These are phyloP conservation scores for Clanis bilineata DNA, from an alignment of 2,888 invertebrate species.

Conservation along the genomic window DNA sequence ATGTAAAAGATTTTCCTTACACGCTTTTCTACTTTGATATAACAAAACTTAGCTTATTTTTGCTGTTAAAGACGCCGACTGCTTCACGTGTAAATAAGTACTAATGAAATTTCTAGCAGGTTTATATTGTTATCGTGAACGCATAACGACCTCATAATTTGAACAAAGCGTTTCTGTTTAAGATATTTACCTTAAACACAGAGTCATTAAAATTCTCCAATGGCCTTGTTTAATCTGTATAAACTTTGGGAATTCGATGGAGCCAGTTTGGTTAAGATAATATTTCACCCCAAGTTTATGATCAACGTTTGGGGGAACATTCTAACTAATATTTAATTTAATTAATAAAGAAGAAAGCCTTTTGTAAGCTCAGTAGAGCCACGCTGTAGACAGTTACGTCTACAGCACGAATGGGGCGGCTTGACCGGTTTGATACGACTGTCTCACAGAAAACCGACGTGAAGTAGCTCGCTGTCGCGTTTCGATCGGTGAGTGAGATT, in stretches of 20 bases:
- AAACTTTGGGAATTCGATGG: not conserved
- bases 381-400: not conserved
- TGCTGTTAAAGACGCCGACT: not conserved
- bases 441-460: too few relatives aligned
- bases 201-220: not conserved
- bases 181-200: not conserved
- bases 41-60: not conserved
- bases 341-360: not conserved
- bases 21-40: conserved; percentile 38
- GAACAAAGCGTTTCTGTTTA: not conserved
- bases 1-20: conserved; percentile 40
- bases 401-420: too few relatives aligned
- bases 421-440: too few relatives aligned
- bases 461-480: too few relatives aligned
- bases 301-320: not conserved
- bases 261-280: not conserved
- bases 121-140: not conserved
- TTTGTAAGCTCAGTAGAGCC: not conserved
- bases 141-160: not conserved
- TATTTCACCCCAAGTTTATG: not conserved
- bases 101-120: not conserved
- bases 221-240: not conserved
- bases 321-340: not conserved
- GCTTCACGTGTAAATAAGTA: too few relatives aligned
- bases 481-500: too few relatives aligned